phyloP scores from a whole-genome alignment of 2,797 vertebrate species.

The Hippopotamyrus pictus region DNA sequence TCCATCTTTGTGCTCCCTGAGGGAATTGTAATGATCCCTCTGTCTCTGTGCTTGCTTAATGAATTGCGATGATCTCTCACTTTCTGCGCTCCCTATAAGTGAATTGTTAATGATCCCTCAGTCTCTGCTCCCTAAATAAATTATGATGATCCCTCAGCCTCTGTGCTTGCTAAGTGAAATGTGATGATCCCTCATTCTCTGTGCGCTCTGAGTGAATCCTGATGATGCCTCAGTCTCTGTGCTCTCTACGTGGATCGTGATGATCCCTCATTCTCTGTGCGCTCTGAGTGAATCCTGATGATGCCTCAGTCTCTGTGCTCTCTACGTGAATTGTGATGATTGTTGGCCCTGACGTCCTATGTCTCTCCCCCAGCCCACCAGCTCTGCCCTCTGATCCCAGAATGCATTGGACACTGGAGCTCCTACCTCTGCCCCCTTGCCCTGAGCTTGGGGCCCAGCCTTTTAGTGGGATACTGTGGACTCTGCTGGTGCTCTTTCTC shows the following conservation, averaged over 20 bases:
- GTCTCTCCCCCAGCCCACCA: neutral
- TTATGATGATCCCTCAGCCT: neutral
- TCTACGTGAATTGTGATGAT: neutral
- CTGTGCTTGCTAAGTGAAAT: neutral
- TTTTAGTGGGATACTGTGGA: constrained; percentile 72
- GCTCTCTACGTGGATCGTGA: neutral
- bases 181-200: neutral
- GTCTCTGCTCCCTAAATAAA: neutral
- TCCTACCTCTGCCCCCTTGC: constrained; percentile 56
- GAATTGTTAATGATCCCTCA: neutral
- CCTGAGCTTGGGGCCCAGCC: constrained; percentile 63
- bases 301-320: neutral
- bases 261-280: neutral
- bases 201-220: neutral
- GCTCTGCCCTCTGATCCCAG: constrained; percentile 8
- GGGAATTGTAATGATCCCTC: neutral
- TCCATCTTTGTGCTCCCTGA: neutral
- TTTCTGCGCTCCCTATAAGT: neutral
- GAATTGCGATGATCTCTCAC: neutral
- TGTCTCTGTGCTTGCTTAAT: neutral
- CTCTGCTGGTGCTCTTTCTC: constrained; percentile 72
- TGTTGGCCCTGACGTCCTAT: neutral
- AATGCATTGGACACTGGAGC: constrained; percentile 58
- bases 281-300: neutral
- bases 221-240: neutral